Base-by-base conservation (phyloP, 1,140 invertebrate species). In the Trissolcus basalis region DNA sequence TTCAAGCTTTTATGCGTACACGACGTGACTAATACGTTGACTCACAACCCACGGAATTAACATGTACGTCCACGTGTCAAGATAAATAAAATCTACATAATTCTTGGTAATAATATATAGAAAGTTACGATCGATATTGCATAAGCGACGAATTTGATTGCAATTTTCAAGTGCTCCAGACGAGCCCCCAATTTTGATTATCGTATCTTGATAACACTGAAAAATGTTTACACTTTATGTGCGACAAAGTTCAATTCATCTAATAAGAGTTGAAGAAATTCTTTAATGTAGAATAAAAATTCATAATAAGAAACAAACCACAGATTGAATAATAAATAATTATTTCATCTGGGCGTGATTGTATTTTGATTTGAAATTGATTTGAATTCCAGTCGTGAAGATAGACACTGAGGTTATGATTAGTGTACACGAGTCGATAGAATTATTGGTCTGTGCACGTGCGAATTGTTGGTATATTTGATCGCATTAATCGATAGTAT, bases 11-110 rank as follows among this genome's bases (percentile, higher is more conserved):
- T 27, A 27, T 27, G 50, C 59, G 64, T 71, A 41, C 33, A 19
- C 60, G 47, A 77, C 58, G 68, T 77, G 75, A 77, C 63, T 77
- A 77, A 77, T 77, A 61, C 69, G 75, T 73, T 78, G 76, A 78
- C 76, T 78, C 76, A 78, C 65, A 65, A 61, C 44, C 76, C 61
- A 45, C 71, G 41, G 67, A 74, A 78, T 78, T 78, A 78, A 73
- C 71, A 74, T 71, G 67, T 67, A 68, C 36, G 70, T 78, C 71
- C 77, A 64, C 67, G 71, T 78, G 77, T 78, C 77, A 78, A 63
- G 71, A 78, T 78, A 78, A 78, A 78, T 71, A 75, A 78, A 73
- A 71, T 71, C 67, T 68, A 63, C 59, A 61, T 69, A 65, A 72
- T 73, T 69, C 54, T 51, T 16, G 69, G 69, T 65, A 69, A 63